Evolutionary conservation across 2,888 invertebrate species (phyloP), one percentile per base, ranked within the genome.

Genomic region (Andrena chrysosceles): DNA sequence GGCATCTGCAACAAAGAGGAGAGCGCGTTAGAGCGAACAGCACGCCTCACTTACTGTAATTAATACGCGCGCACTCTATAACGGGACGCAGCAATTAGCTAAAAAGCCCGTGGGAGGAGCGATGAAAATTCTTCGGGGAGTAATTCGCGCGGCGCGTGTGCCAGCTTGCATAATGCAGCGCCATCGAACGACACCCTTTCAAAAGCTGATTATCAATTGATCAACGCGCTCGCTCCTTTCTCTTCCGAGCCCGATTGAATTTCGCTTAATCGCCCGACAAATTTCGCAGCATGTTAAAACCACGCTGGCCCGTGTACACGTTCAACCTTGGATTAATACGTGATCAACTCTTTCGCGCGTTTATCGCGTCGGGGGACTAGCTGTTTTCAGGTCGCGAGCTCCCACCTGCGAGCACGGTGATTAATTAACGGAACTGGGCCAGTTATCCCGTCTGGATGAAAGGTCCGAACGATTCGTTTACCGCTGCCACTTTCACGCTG

Each of bases 1-100:
- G 35, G 78, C 2, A 26, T 69, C 83, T 75, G 83, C 7, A 83
- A 84, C 83, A 83, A 77, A 79, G 67, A 71, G 54, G 29, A 49
- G 54, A 63, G 67, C 42, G 33, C 56, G 77, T 70, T 42, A 48
- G 54, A 54, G 33, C 29, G 35, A 5, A 1, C 49, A 20, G 52
- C 23, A 16, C 26, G 74, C 68, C 63, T 83, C 52, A 70, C 83
- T 83, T 74, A 68, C 71, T 8, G 67, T 73, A 60, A 82, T 83
- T 83, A 83, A 82, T 73, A 62, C 16, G 42, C 52, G 52, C 20
- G 33, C 60, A 16, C 4, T n/a, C 52, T 59, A 59, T 77, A 49
- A 8, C 64, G 35, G 49, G 59, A 10, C 60, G 60, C 35, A 16
- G 78, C 79, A 78, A 80, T 80, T 80, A 80, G 66, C 66, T 66